Conservation (phyloP, 2,888 invertebrate species). For the Acleris laterana region DNA sequence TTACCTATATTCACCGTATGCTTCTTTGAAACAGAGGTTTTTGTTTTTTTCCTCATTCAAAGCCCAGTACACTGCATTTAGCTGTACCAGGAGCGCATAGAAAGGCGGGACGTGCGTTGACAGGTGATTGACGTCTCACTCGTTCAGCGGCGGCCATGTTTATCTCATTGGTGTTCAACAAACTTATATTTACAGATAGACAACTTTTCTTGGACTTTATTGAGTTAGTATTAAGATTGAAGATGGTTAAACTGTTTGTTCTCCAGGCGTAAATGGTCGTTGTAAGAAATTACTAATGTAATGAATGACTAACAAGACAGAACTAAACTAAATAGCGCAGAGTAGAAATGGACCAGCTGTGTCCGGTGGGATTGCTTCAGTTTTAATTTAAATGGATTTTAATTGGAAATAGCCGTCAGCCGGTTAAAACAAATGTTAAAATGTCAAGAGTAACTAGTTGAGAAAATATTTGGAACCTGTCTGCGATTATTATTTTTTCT, state of each 20-base stretch:
- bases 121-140: slow-evolving; percentile 84
- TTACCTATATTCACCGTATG: no score
- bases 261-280: slow-evolving; percentile 36
- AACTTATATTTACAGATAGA: slow-evolving; percentile 38
- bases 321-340: slow-evolving; percentile 78
- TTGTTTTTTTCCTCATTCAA: slow-evolving; percentile 43
- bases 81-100: slow-evolving; percentile 75
- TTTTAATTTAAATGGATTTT: slow-evolving; percentile 81
- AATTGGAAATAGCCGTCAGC: slow-evolving; percentile 74
- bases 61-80: slow-evolving; percentile 67
- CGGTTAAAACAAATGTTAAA: slow-evolving; percentile 57
- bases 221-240: slow-evolving; percentile 25
- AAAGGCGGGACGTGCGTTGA: slow-evolving; percentile 74
- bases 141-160: slow-evolving; percentile 75
- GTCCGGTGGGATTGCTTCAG: slow-evolving; percentile 78
- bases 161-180: slow-evolving; percentile 70
- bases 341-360: slow-evolving; percentile 79
- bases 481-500: background rate
- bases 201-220: slow-evolving; percentile 20
- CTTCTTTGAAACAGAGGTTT: background rate
- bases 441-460: slow-evolving; percentile 44
- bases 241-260: slow-evolving; percentile 39
- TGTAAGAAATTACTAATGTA: slow-evolving; percentile 76
- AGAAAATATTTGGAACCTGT: slow-evolving; percentile 14
- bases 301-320: slow-evolving; percentile 83